These are phyloP conservation scores for Amiota mariae DNA, from an alignment of 2,888 invertebrate species.

Conservation along the genomic window DNA sequence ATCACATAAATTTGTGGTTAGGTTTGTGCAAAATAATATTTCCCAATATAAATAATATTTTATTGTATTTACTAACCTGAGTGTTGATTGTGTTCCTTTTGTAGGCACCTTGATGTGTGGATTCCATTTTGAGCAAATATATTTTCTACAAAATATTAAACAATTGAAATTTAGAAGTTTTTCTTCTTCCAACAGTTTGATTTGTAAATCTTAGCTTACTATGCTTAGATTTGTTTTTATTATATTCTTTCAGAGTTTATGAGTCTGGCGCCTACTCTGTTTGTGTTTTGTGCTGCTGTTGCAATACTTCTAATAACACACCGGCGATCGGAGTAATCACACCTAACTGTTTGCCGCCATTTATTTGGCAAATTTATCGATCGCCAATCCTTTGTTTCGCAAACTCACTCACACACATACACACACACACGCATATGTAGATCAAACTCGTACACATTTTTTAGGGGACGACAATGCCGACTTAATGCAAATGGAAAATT, in stretches of 20 bases:
- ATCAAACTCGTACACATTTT: background rate
- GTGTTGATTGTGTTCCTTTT: constrained; percentile 85
- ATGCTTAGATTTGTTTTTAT: background rate
- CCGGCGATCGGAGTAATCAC: background rate
- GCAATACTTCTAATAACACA: too few species aligned
- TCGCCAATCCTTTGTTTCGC: background rate
- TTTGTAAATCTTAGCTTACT: background rate
- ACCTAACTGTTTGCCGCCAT: constrained; percentile 27
- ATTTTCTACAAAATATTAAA: background rate
- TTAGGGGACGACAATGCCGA: background rate
- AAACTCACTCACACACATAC: background rate
- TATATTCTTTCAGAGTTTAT: too few species aligned
- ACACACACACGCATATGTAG: constrained; percentile 3
- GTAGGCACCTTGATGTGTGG: constrained; percentile 80
- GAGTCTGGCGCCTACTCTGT: too few species aligned
- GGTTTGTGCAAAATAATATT: background rate
- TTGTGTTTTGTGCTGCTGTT: too few species aligned
- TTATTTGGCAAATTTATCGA: background rate
- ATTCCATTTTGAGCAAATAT: constrained; percentile 60
- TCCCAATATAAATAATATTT: too few species aligned
- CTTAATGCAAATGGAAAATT: background rate
- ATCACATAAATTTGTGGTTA: background rate
- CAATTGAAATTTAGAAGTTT: background rate
- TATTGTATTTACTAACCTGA: constrained; percentile 76
- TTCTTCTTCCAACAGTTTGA: constrained; percentile 2